Base-by-base conservation (phyloP, 2,888 invertebrate species). In the Macrosiphum euphorbiae region DNA sequence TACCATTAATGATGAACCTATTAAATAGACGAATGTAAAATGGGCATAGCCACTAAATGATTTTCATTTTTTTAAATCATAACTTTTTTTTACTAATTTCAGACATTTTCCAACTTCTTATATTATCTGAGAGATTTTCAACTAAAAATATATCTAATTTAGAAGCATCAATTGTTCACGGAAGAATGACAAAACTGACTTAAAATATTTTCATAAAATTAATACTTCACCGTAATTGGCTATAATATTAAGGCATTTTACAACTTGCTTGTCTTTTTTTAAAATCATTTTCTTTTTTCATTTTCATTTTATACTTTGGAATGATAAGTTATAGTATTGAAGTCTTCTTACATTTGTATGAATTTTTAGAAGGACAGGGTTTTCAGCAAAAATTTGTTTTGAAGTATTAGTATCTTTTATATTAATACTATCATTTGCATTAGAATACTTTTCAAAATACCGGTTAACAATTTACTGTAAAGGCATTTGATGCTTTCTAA, bases 241-340 rank as follows among this genome's bases (percentile, higher is more conserved):
- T 58, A 58, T 26, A 58, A 58, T 58, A 58, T 58, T 58, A 20
- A 58, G 58, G 26, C 58, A 26, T 58, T 58, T 58, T 26, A 58
- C 58, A 58, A 58, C 58, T 58, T 84, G n/a, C 84, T 84, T 84
- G 84, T 84, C 24, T 84, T 84, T 84, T 41, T 41, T 84, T 84
- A 84, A 44, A 85, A 41, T 85, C 41, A 85, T 41, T 85, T 85
- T 85, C 41, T 41, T 85, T 41, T 85, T 85, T 44, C 26, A 85
- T 85, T 41, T 85, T 44, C 24, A 85, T 85, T 41, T 26, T 20
- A 84, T 84, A 24, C 41, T 41, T 26, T 85, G 41, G 41, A 85
- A 41, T 85, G 41, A 85, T 85, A 85, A 44, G 41, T 24, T 85
- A 41, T 85, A 85, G 1, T 85, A 44, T 85, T 41, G 85, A 85